Evolutionary conservation across 2,113 vertebrate species (phyloP), one percentile per base, ranked within the genome.

Genomic region (Labeo rohita): DNA sequence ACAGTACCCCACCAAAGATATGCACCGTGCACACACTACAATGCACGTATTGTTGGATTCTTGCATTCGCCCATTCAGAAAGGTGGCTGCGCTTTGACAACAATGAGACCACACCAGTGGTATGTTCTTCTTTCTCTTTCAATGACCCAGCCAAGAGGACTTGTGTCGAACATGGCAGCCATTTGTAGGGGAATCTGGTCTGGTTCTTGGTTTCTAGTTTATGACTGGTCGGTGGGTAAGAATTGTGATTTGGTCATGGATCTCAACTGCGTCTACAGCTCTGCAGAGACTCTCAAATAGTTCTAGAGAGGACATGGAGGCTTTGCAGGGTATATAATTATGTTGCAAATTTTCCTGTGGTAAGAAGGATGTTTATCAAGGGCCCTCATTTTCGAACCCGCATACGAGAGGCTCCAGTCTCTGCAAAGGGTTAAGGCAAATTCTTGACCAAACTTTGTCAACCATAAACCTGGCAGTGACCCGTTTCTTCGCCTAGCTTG

Each of bases 321-420:
- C 90, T 94, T 93, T 92, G 86, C 89, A 87, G 88, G 91, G 90
- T 90, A 89, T 94, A 90, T 93, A 94, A 95, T 95, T 95, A 95
- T 88, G 91, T 90, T 91, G 94, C 93, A 93, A 94, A 94, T 95
- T 94, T 93, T 94, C 92, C 92, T 91, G 88, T 84, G 88, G 88
- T 88, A 90, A 92, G 87, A 91, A 92, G 93, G 88, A 92, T 89
- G 91, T 93, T 93, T 90, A 91, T 89, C 34, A 86, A 91, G 92
- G 91, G 90, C 93, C 91, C 92, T 95, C 91, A 94, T 95, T 95
- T 94, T 91, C 91, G 90, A 93, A 94, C 91, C 93, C 92, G 92
- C 90, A 90, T 92, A 91, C 92, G 90, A 91, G 89, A 90, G 89
- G 85, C 93, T 89, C 88, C 87, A 90, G 82, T 84, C 23, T 85